Evolutionary conservation across 2,113 vertebrate species (phyloP), one percentile per base, ranked within the genome.

Genomic region (Dicrurus megarhynchus): DNA sequence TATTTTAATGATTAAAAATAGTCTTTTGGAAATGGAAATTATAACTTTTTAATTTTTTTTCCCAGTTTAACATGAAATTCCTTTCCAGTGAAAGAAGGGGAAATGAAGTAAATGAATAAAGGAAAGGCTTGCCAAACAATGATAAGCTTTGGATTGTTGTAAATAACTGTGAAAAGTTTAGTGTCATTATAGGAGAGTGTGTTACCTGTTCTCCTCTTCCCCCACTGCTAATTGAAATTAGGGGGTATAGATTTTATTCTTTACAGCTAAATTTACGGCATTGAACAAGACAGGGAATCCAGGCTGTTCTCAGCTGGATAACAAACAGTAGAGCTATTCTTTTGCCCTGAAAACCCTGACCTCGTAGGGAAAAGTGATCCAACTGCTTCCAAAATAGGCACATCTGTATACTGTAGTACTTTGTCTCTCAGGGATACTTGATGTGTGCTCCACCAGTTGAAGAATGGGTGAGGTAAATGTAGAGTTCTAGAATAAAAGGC

Each of bases 251-350:
- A 59, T 86, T 90, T 84, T 70, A 37, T 70, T 93, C 33, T 84
- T 80, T 28, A 61, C 1, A 4, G 75, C 95, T 77, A 41, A 55
- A 75, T 93, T 95, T 92, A 57, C 53, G 67, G 59, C 10, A 3
- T 16, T 95, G 83, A 46, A 74, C 76, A 71, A 81, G 64, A 49
- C 39, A 56, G 71, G 26, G 71, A 74, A 70, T 70, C 56, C 77
- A 87, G 56, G 76, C 90, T 97, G 90, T 84, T 95, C 84, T 96
- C 91, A 95, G 94, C 94, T 95, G 96, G 89, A 95, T 30, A 68
- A 92, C 68, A 95, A 93, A 96, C 96, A 97, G 91, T 92, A 59
- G 83, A 93, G 73, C 95, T 89, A 95, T 96, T 97, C 42, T 97
- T 96, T 70, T 70, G 47, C 80, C 93, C 80, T 9, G 2, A 88